Conservation (phyloP, 2,113 vertebrate species). For the Dipodomys ordii region DNA sequence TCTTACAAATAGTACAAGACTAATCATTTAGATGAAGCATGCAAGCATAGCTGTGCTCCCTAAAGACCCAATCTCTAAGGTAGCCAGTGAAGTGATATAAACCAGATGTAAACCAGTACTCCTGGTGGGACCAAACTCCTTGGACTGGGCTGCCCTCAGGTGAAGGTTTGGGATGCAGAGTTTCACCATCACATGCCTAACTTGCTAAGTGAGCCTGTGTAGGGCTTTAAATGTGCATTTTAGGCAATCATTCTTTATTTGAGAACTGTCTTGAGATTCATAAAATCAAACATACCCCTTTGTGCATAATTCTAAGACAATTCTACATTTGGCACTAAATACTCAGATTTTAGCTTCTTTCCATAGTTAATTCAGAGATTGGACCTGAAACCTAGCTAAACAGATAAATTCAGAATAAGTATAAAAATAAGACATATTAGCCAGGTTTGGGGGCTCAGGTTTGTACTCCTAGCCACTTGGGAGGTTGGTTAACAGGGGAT, state of each 20-base stretch:
- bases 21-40: not conserved
- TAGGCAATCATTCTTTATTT: not conserved
- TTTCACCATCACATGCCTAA: not conserved
- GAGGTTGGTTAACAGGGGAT: no score
- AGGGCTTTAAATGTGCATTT: not conserved
- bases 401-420: not conserved
- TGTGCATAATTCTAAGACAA: not conserved
- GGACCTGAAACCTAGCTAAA: not conserved
- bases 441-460: no score
- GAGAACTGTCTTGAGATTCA: not conserved
- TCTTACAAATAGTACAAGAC: not conserved
- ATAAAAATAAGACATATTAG: not conserved
- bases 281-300: not conserved
- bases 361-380: not conserved
- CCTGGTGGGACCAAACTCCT: not conserved
- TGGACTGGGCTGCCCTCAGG: not conserved
- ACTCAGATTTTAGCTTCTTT: not conserved
- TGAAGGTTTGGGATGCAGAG: not conserved
- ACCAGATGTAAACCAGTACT: not conserved
- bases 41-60: not conserved
- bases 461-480: no score
- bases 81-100: fast-evolving
- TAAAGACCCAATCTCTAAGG: not conserved
- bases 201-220: not conserved
- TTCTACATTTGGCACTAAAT: not conserved